Percentiles rank a stretch among this genome's conserved stretches.
phyloP scores from a whole-genome alignment of 30 jellyfish, hydroid and myxozoan species.

The Cassiopea andromeda region DNA sequence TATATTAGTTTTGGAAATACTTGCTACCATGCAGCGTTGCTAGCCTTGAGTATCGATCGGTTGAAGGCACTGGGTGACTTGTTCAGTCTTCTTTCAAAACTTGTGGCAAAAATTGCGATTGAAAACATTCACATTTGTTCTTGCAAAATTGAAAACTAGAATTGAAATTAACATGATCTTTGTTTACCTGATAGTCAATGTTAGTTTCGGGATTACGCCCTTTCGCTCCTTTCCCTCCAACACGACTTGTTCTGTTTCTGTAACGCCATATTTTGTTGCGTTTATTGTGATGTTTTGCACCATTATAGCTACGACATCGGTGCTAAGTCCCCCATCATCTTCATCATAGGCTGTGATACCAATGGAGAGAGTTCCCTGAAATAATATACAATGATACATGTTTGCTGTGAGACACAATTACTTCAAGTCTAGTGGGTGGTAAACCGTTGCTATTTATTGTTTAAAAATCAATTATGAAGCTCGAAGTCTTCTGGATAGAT shows the following conservation, averaged over 20 bases:
- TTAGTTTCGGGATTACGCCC: slow-evolving; percentile 25
- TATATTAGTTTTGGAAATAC: too few relatives aligned
- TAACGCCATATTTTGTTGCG: slow-evolving; percentile 31
- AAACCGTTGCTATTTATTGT: too few relatives aligned
- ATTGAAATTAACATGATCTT: too few relatives aligned
- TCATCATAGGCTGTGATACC: slow-evolving; percentile 11
- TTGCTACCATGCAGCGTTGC: too few relatives aligned
- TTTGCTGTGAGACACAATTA: background rate
- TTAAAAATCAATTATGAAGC: too few relatives aligned
- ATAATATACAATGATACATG: background rate
- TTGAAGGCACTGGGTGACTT: too few relatives aligned
- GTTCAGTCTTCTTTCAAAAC: too few relatives aligned
- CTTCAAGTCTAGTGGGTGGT: too few relatives aligned
- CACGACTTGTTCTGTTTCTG: background rate
- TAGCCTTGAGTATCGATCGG: too few relatives aligned
- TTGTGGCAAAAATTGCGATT: too few relatives aligned
- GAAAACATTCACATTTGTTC: too few relatives aligned
- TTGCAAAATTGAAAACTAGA: background rate
- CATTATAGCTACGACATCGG: slow-evolving; percentile 4
- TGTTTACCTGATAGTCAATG: slow-evolving; percentile 22
- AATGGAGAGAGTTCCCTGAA: background rate
- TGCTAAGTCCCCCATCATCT: background rate
- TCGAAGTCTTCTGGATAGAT: too few relatives aligned
- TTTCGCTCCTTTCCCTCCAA: slow-evolving; percentile 7
- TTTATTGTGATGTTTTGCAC: slow-evolving; percentile 19